Base-by-base conservation (phyloP, 2,113 vertebrate genomes). In the pig (Sus scrofa) region DNA sequence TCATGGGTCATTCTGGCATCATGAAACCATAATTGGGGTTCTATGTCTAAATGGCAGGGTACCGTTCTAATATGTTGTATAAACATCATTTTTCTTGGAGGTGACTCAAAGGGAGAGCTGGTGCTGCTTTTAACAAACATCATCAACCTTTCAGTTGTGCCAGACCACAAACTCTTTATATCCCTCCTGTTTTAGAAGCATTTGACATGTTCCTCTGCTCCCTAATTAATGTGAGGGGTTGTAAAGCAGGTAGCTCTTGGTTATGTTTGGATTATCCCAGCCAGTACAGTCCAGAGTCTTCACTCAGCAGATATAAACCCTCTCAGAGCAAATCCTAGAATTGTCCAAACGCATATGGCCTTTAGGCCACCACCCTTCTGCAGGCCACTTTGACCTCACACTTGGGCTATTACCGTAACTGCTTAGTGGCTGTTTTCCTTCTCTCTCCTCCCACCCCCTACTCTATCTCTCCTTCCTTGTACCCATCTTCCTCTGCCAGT, bases 161-260 rank as follows among this genome's bases (percentile, higher is more conserved):
- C 75, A 70, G 54, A 93, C 20, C 32, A 89, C 86, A 82, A 37
- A 37, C 78, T 26, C 71, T 94, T 94, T 67, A 75, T 26, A 56
- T 15, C 8, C 24, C 52, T 91, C 37, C 52, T 78, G 11, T 54
- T 92, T 97, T n/a, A 87, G 82, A 96, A 97, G 44, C 37, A 92
- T 89, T 70, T 79, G 82, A 92, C 84, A 82, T 78, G 92, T 96
- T 95, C 88, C 90, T 96, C 88, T 97, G 39, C 37, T 96, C 19
- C 65, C 95, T 89, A 37, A 39, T 89, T 97, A 94, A 71, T 34
- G 27, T 0, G 10, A 60, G 15, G 20, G 0, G 16, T 73, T 96
- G 20, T 88, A 84, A 97, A 97, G 90, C 44, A 62, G 3, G 56
- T 97, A 90, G 62, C 92, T 90, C 37, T 92, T 74, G 30, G 54